Base-by-base conservation (phyloP, 2,888 invertebrate genomes). In the Andrena fulva region DNA sequence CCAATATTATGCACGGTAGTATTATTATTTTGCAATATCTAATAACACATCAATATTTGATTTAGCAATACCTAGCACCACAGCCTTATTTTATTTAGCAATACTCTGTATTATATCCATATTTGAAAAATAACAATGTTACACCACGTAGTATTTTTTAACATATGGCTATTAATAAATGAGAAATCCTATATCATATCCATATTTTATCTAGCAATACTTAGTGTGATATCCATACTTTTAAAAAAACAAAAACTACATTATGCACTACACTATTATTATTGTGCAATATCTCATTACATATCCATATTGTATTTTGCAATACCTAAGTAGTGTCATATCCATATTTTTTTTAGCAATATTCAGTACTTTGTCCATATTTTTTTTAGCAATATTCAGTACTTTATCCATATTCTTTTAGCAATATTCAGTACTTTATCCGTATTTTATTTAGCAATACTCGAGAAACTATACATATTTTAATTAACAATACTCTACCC, bases 301-400 rank as follows among this genome's bases (percentile, higher is more conserved):
- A 71, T 50, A 71, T 62, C 60, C 67, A 74, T n/a, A 42, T 20
- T 50, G 59, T 31, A 8, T 42, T 24, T 48, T 2, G 24, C 54
- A 54, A 54, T 54, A 54, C 3, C 20, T 20, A 20, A 20, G 20
- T 20, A 20, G 20, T 20, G 20, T 20, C n/a, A 60, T 48, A 48
- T 60, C 60, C 29, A 54, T 60, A 29, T 31, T 12, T 59, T 16
- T 16, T 0, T 20, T 7, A n/a, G 8, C 29, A 66, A 66, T 48
- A 50, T n/a, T 52, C 10, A 10, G 50, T 6, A 31, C 20, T 16
- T 16, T 71, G 50, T 68, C 8, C 29, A 75, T 29, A 63, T 31
- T 35, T 42, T 10, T 12, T 52, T 33, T 50, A 7, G n/a, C 24
- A 64, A 56, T 50, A 66, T 3, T 52, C 1, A 35, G 7, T 29